Conservation (phyloP, 2,113 vertebrate species). For the Gorsachius goisagi region DNA sequence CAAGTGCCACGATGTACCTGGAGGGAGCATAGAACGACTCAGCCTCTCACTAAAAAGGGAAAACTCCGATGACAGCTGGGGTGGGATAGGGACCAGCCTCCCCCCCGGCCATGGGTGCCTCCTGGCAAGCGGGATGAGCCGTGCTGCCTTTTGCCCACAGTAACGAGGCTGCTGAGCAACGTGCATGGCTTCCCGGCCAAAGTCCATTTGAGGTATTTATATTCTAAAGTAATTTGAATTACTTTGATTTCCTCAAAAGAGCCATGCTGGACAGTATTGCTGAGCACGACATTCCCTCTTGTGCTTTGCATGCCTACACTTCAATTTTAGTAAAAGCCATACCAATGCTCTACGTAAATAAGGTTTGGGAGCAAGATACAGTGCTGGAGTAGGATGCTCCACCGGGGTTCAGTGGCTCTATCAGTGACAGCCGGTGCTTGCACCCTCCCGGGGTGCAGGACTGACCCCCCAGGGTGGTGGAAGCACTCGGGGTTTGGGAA, state of each 20-base stretch:
- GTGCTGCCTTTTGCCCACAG: neutral
- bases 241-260: neutral
- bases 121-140: rapidly evolving
- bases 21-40: too few species aligned
- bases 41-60: neutral
- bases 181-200: neutral
- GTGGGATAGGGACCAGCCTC: too few species aligned
- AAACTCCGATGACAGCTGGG: neutral
- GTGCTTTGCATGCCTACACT: neutral
- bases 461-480: rapidly evolving
- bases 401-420: neutral
- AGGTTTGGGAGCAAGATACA: neutral
- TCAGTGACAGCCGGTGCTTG: rapidly evolving
- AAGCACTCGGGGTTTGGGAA: neutral
- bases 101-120: neutral
- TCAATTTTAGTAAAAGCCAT: neutral
- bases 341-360: neutral
- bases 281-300: neutral
- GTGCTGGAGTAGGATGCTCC: neutral
- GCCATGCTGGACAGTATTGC: neutral
- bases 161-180: neutral
- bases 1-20: neutral
- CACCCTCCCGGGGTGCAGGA: neutral
- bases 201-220: neutral
- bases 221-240: neutral